These are phyloP conservation scores for Lasioglossum vierecki DNA, from an alignment of 2,888 invertebrate species.

Conservation along the genomic window DNA sequence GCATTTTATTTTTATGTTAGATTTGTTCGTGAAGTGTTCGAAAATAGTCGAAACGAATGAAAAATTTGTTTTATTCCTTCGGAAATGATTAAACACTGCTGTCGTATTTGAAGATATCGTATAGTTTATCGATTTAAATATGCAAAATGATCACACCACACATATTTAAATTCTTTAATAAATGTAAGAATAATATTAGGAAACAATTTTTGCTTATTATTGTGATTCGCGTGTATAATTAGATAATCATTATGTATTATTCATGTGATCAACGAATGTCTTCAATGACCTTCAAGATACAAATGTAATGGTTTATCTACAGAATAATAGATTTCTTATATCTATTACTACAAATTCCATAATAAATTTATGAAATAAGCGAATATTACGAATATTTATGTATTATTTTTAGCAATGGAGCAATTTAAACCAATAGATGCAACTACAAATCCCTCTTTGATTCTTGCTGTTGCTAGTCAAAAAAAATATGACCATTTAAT, in stretches of 20 bases:
- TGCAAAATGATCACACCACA: neutral
- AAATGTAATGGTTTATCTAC: neutral
- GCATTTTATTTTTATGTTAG: neutral
- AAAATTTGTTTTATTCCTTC: neutral
- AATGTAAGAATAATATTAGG: neutral
- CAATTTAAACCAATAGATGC: slow-evolving; percentile 99
- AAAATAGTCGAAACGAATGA: neutral
- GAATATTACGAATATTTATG: neutral
- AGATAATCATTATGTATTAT: slow-evolving; percentile 12
- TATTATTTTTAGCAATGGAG: slow-evolving; percentile 91
- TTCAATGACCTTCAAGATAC: slow-evolving; percentile 24
- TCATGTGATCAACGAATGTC: slow-evolving; percentile 33
- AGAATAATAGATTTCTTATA: neutral
- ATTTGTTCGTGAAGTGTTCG: neutral
- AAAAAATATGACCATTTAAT: slow-evolving; percentile 96
- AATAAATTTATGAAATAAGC: slow-evolving; percentile 27
- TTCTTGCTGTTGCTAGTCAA: slow-evolving; percentile 96
- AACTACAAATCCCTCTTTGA: slow-evolving; percentile 99
- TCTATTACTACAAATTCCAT: neutral
- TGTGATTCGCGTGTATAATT: neutral
- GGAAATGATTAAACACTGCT: neutral
- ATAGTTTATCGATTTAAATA: neutral
- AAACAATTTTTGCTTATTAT: neutral
- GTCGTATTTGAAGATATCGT: neutral
- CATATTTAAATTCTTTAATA: neutral